These are phyloP conservation scores for Melanotaenia duboulayi DNA, from an alignment of 2,113 vertebrate species.

Conservation along the genomic window DNA sequence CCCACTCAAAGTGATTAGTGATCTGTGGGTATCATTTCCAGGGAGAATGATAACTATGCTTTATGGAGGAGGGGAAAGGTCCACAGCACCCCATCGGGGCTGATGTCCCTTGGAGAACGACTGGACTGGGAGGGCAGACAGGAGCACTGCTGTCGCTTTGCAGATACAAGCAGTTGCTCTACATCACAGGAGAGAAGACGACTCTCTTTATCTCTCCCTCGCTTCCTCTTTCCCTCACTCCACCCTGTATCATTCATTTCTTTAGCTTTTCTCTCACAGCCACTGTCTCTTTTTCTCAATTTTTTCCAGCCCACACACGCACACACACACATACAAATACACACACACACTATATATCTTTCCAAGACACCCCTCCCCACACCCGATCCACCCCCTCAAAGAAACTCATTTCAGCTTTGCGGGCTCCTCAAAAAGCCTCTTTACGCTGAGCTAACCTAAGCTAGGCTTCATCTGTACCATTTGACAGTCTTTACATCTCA, in stretches of 20 bases:
- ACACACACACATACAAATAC: slow-evolving; percentile 23
- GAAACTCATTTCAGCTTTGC: slow-evolving; percentile 78
- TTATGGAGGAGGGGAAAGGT: slow-evolving; percentile 68
- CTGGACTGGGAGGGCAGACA: slow-evolving; percentile 68
- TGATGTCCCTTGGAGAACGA: slow-evolving; percentile 58
- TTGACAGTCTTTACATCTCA: slow-evolving; percentile 76
- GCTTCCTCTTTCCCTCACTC: slow-evolving; percentile 49
- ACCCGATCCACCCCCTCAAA: slow-evolving; percentile 71
- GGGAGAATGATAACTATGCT: slow-evolving; percentile 68
- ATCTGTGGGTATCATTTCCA: slow-evolving; percentile 72
- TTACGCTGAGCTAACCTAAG: slow-evolving; percentile 77
- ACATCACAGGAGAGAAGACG: slow-evolving; percentile 73
- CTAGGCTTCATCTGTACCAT: slow-evolving; percentile 70
- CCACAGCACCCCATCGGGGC: slow-evolving; percentile 61
- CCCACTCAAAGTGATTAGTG: slow-evolving; percentile 77
- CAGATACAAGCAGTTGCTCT: slow-evolving; percentile 74
- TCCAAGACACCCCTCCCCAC: slow-evolving; percentile 64
- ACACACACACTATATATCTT: slow-evolving; percentile 65
- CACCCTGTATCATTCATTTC: slow-evolving; percentile 69
- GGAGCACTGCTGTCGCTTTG: slow-evolving; percentile 75
- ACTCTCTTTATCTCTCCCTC: slow-evolving; percentile 71
- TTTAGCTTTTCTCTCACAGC: slow-evolving; percentile 64
- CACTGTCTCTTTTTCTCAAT: slow-evolving; percentile 56
- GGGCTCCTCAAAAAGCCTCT: slow-evolving; percentile 75
- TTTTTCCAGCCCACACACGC: slow-evolving; percentile 39